These are phyloP conservation scores for Drosophila anomelani DNA, from an alignment of 2,888 invertebrate genomes.

Conservation along the genomic window DNA sequence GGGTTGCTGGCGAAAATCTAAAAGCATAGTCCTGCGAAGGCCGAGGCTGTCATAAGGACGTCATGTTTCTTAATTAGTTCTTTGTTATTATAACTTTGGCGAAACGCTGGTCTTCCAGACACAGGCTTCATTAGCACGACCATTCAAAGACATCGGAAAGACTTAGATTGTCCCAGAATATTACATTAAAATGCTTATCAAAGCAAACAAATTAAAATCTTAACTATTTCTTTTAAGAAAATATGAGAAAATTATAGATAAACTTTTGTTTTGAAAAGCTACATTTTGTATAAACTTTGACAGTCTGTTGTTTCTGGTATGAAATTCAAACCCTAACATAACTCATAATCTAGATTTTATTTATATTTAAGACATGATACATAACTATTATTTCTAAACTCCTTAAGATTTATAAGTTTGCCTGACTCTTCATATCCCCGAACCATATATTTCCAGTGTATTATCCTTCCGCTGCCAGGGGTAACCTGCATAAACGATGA, in stretches of 20 bases:
- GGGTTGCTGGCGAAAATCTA: neutral
- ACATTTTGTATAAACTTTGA: neutral
- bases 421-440: neutral
- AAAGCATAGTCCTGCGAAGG: slow-evolving; percentile 20
- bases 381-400: neutral
- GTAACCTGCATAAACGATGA: slow-evolving; percentile 28
- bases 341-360: neutral
- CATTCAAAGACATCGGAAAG: slow-evolving; percentile 7
- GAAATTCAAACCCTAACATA: neutral
- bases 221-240: too few relatives aligned
- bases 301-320: neutral
- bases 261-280: too few relatives aligned
- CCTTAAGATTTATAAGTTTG: neutral
- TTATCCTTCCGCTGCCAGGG: neutral
- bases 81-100: slow-evolving; percentile 76
- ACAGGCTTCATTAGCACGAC: slow-evolving; percentile 60
- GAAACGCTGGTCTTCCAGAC: slow-evolving; percentile 20
- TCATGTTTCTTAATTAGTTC: slow-evolving; percentile 81
- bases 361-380: neutral
- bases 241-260: too few relatives aligned
- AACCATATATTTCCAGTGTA: slow-evolving; percentile 4
- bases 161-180: neutral
- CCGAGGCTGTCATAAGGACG: slow-evolving; percentile 68
- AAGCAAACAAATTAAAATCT: neutral
- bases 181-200: neutral